Conservation (phyloP, 2,797 vertebrate species). For the Gouania willdenowi region DNA sequence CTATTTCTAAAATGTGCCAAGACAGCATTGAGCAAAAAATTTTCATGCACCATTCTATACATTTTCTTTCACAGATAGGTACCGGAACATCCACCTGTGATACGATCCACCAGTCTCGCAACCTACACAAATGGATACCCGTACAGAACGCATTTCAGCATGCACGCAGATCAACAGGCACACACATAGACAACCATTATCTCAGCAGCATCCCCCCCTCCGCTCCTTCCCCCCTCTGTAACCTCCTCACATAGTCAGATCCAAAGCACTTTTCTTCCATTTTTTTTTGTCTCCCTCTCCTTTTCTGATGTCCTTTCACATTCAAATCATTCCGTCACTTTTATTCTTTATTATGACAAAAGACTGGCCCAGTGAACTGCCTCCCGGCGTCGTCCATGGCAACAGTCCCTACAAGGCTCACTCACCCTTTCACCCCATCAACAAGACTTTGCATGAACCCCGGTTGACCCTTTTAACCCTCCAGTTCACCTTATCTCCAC, state of each 20-base stretch:
- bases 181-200: slow-evolving; percentile 24
- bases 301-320: slow-evolving; percentile 66
- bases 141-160: slow-evolving; percentile 24
- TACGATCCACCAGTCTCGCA: neutral
- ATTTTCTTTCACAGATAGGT: slow-evolving; percentile 4
- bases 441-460: slow-evolving; percentile 38
- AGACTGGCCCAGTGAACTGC: slow-evolving; percentile 52
- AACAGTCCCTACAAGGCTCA: slow-evolving; percentile 19
- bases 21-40: neutral
- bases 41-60: neutral
- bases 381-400: slow-evolving; percentile 46
- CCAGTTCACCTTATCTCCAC: slow-evolving; percentile 6
- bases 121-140: slow-evolving; percentile 16
- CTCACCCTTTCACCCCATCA: slow-evolving; percentile 19
- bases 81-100: neutral
- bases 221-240: slow-evolving; percentile 29
- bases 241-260: slow-evolving; percentile 44
- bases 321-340: slow-evolving; percentile 63
- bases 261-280: slow-evolving; percentile 33
- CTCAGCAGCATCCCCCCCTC: slow-evolving; percentile 16
- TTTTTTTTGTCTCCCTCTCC: slow-evolving; percentile 35
- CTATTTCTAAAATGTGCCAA: slow-evolving; percentile 1
- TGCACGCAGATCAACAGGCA: slow-evolving; percentile 7
- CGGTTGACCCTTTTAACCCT: slow-evolving; percentile 27
- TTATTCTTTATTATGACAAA: slow-evolving; percentile 65